These are phyloP conservation scores for Syritta pipiens DNA, from an alignment of 2,888 invertebrate genomes.

Conservation along the genomic window DNA sequence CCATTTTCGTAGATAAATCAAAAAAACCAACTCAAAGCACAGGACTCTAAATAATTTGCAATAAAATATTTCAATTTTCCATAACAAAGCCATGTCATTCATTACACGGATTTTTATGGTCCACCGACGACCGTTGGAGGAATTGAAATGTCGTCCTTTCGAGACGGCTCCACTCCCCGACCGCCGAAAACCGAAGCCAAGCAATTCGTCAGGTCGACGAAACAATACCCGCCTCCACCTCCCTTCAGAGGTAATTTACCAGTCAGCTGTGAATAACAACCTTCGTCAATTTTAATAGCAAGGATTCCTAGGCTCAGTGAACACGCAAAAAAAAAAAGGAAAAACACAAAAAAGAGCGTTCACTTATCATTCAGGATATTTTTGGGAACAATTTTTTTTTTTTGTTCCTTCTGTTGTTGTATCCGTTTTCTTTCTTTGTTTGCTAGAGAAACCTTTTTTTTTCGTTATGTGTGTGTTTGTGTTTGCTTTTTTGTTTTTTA, in stretches of 20 bases:
- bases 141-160: slow-evolving; percentile 46
- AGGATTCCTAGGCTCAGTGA: slow-evolving; percentile 47
- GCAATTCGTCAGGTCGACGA: neutral
- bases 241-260: slow-evolving; percentile 31
- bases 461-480: too few species aligned
- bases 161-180: neutral
- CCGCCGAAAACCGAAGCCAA: slow-evolving; percentile 27
- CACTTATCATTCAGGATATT: slow-evolving; percentile 46
- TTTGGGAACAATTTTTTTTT: slow-evolving; percentile 21
- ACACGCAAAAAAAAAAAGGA: slow-evolving; percentile 36
- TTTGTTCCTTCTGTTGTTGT: neutral
- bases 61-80: slow-evolving; percentile 8
- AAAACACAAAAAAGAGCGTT: slow-evolving; percentile 7
- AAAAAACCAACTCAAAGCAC: too few species aligned
- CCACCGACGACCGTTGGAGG: neutral
- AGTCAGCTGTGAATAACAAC: slow-evolving; percentile 65
- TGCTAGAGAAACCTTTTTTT: slow-evolving; percentile 25
- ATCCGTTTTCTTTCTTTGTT: neutral
- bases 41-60: neutral
- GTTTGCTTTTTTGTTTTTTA: neutral
- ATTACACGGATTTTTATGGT: slow-evolving; percentile 5
- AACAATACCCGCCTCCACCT: neutral
- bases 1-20: too few species aligned
- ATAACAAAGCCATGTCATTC: slow-evolving; percentile 9
- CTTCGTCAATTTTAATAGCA: slow-evolving; percentile 60